Percentiles rank a stretch among this genome's conserved stretches.
Conservation (phyloP, 2,888 invertebrate species). For the Pseudococcus viburni region DNA sequence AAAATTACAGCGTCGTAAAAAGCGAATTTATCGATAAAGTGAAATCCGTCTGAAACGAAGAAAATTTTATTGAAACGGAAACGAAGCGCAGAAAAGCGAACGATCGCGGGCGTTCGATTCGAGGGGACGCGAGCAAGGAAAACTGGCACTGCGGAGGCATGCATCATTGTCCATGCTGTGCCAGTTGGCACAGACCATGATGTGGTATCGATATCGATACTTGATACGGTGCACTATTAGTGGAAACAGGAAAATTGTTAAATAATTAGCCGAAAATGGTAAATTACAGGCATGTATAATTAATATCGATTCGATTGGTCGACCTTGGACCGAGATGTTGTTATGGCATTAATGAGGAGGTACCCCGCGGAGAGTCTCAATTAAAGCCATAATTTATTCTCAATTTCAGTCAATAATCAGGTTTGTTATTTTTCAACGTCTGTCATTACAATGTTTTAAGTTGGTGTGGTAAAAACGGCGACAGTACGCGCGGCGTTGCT, state of each 20-base stretch:
- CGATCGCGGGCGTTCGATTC: not conserved
- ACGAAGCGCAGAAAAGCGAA: not conserved
- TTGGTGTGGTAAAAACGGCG: conserved; percentile 39
- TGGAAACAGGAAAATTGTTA: conserved; percentile 63
- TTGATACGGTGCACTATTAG: not conserved
- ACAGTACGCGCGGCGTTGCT: not conserved
- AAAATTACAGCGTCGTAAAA: conserved; percentile 50
- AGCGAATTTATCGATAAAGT: conserved; percentile 40
- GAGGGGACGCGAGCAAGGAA: not conserved
- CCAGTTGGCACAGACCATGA: too few species aligned
- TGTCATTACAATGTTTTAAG: conserved; percentile 45
- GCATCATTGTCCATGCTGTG: not conserved
- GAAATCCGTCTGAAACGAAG: not conserved
- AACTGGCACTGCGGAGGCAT: not conserved
- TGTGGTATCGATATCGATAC: not conserved
- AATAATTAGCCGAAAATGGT: conserved; percentile 64
- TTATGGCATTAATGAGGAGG: conserved; percentile 64
- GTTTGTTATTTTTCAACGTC: conserved; percentile 59
- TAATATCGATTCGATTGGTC: conserved; percentile 66
- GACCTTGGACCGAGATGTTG: conserved; percentile 65
- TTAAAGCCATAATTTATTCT: conserved; percentile 65
- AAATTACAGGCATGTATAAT: conserved; percentile 45
- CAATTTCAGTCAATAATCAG: conserved; percentile 67
- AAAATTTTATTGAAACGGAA: not conserved
- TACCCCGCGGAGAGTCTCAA: conserved; percentile 66